Percentiles rank a stretch among this genome's conserved stretches.
Evolutionary conservation across 2,113 vertebrate species (phyloP).

Genomic region (Coptodon bakossiorum): DNA sequence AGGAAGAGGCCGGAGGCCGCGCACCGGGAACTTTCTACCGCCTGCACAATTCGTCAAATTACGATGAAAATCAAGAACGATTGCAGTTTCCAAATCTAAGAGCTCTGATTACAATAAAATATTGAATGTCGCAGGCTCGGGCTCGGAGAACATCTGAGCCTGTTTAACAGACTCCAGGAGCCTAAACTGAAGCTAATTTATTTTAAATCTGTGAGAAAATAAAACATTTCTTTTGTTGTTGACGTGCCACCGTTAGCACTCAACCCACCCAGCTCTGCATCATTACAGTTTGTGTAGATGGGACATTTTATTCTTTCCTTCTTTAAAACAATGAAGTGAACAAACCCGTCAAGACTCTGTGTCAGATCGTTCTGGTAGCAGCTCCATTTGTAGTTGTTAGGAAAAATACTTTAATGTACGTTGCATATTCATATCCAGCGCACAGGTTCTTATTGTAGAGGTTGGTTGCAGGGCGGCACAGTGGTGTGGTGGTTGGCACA

Average conservation of each 20-base stretch:
- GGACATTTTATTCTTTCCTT: neutral
- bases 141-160: neutral
- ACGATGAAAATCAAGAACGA: neutral
- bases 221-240: rapidly evolving
- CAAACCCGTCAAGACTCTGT: rapidly evolving
- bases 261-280: neutral
- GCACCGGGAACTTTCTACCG: neutral
- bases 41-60: neutral
- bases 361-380: neutral
- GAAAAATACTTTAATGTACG: neutral
- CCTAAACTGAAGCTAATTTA: neutral
- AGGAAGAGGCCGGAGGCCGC: neutral
- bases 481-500: rapidly evolving
- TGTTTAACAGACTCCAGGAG: neutral
- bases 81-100: neutral
- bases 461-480: neutral
- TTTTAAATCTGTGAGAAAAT: neutral
- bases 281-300: neutral
- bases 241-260: neutral
- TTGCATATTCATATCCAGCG: neutral
- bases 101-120: neutral
- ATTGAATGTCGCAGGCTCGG: neutral
- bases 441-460: no score
- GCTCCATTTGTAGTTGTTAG: neutral
- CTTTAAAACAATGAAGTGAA: neutral